A percentile compares a stretch with the other conserved stretches of the same genome.
These are phyloP conservation scores for Pholis gunnellus DNA, from an alignment of 2,113 vertebrate genomes.

Conservation along the genomic window DNA sequence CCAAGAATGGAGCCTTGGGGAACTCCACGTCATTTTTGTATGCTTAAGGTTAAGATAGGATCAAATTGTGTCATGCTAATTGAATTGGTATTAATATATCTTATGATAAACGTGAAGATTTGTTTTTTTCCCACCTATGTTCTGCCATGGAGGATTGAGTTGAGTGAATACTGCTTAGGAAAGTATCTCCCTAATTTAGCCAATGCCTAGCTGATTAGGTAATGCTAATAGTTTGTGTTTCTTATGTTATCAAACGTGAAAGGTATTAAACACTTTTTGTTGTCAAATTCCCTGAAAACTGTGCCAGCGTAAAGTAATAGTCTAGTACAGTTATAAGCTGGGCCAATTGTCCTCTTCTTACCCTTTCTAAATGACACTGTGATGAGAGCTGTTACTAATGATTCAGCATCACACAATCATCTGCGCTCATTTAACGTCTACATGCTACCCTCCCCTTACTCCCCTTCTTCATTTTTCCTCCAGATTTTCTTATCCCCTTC, in stretches of 20 bases:
- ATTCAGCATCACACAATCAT: constrained; percentile 59
- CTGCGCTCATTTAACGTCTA: constrained; percentile 38
- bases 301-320: not conserved
- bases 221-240: not conserved
- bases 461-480: not conserved
- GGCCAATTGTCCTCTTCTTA: constrained; percentile 26
- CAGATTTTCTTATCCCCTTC: not conserved
- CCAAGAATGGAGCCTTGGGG: not conserved
- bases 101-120: not conserved
- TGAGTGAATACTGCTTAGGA: not conserved
- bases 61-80: not conserved
- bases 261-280: constrained; percentile 1
- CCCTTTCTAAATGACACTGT: constrained; percentile 40
- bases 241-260: not conserved
- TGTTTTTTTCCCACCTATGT: not conserved
- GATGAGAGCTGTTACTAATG: constrained; percentile 54
- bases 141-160: not conserved
- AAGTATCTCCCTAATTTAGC: not conserved
- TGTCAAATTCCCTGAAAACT: constrained; percentile 18
- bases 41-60: not conserved
- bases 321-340: constrained; percentile 3
- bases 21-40: not conserved
- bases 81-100: not conserved
- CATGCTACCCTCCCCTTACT: constrained; percentile 9
- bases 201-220: not conserved